Evolutionary conservation across 2,888 invertebrate genomes (phyloP).

Genomic region (Eupithecia exiguata): DNA sequence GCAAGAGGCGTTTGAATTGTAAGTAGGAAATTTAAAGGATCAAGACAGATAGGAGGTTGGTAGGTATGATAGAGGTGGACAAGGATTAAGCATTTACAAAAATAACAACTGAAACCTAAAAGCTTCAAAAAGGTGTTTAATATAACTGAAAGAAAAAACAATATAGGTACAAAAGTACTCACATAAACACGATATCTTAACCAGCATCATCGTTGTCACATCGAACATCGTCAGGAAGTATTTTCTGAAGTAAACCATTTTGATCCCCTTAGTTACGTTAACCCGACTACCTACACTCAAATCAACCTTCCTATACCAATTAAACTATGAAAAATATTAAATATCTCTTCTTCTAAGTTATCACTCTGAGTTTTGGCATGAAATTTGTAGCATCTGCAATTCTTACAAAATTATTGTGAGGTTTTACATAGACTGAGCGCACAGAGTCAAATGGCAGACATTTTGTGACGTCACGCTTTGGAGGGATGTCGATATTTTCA

Average conservation of each 20-base stretch:
- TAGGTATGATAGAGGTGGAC: not conserved
- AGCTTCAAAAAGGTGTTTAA: not conserved
- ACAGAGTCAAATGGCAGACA: slow-evolving; percentile 65
- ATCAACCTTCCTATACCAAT: slow-evolving; percentile 51
- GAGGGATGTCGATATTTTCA: slow-evolving; percentile 72
- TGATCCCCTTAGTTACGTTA: slow-evolving; percentile 64
- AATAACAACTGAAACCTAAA: not conserved
- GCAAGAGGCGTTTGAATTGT: not conserved
- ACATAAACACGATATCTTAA: slow-evolving; percentile 74
- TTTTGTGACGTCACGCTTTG: slow-evolving; percentile 77
- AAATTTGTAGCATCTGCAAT: slow-evolving; percentile 60
- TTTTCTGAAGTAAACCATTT: slow-evolving; percentile 65
- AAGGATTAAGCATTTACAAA: not conserved
- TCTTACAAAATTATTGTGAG: slow-evolving; percentile 53
- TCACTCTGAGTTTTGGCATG: slow-evolving; percentile 55
- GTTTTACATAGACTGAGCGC: slow-evolving; percentile 71
- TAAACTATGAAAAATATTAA: slow-evolving; percentile 44
- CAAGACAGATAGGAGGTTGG: not conserved
- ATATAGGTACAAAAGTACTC: slow-evolving; percentile 53
- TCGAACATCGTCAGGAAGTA: slow-evolving; percentile 59
- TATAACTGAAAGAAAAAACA: not conserved
- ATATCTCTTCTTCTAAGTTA: slow-evolving; percentile 46
- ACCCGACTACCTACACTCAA: slow-evolving; percentile 54
- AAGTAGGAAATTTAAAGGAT: not conserved
- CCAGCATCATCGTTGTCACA: slow-evolving; percentile 56